Conservation (phyloP, 2,113 vertebrate genomes). For the Gasterosteus nipponicus region DNA sequence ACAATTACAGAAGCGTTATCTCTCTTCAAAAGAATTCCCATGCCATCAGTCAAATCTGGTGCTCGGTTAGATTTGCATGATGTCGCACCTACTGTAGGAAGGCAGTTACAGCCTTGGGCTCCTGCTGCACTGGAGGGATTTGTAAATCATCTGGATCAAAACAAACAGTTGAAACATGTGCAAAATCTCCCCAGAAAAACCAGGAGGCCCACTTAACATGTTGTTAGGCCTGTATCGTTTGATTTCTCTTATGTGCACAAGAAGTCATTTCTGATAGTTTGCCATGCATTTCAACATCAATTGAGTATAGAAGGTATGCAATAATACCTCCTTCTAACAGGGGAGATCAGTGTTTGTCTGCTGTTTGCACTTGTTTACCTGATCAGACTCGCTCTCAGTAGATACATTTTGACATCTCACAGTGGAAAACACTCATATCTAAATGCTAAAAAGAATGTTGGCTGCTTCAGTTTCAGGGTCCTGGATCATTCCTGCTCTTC, state of each 20-base stretch:
- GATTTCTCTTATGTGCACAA: neutral
- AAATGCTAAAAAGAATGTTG: neutral
- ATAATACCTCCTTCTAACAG: neutral
- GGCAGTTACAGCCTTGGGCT: slow-evolving; percentile 55
- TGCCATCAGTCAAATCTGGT: slow-evolving; percentile 15
- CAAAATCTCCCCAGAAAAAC: slow-evolving; percentile 31
- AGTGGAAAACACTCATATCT: neutral
- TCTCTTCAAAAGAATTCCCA: neutral
- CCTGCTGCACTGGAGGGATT: neutral
- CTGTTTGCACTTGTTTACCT: neutral
- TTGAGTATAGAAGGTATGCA: neutral
- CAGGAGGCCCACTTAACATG: neutral
- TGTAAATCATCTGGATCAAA: slow-evolving; percentile 38
- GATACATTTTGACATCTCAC: neutral
- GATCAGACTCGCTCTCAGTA: neutral
- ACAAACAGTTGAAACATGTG: slow-evolving; percentile 47
- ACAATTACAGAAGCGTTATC: slow-evolving; percentile 44
- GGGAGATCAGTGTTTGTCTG: neutral
- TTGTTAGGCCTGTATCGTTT: neutral
- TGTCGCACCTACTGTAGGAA: slow-evolving; percentile 3
- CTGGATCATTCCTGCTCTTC: neutral
- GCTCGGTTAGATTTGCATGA: slow-evolving; percentile 48
- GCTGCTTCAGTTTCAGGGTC: neutral
- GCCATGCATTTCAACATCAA: neutral
- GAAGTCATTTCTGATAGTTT: neutral